Base-by-base conservation (phyloP, 2,888 invertebrate species). In the Tuberolachnus salignus region DNA sequence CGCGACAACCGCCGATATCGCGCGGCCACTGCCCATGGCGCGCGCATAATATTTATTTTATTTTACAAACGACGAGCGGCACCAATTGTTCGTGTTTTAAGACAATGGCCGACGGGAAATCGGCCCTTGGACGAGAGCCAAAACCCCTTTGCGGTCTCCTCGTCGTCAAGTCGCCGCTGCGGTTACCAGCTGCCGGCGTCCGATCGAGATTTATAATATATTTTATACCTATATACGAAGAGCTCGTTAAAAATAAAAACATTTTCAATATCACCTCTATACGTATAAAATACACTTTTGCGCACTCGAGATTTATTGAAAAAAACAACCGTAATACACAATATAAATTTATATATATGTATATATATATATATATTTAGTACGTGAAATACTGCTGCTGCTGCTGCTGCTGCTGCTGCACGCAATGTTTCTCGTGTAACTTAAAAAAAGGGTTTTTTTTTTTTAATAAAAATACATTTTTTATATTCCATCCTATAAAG, bases 121-220 rank as follows among this genome's bases (percentile, higher is more conserved):
- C 57, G 67, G 67, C 75, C 57, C 67, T 67, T 78, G 75, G 67
- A 57, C 21, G 0, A 49, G 57, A 21, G 57, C 75, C 75, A 78
- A n/a, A 59, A 64, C 64, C 49, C 75, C 19, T 69, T 57, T 44
- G 23, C 57, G 1, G 34, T 34, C 34, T 34, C 34, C 34, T 34
- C 34, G 34, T 34, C 34, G 34, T 34, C 44, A 46, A 34, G 16
- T 53, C n/a, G 19, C 42, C 46, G 19, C 53, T n/a, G n/a, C 34
- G 6, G 34, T 34, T 44, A 42, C 19, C 59, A 10, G 16, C n/a
- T 49, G 49, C 34, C 21, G 14, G 26, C 14, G 23, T 19, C 49
- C 61, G 49, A 61, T 72, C 61, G 34, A n/a, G n/a, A n/a, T n/a
- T n/a, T n/a, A n/a, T n/a, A n/a, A n/a, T n/a, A n/a, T n/a, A n/a